Conservation (phyloP, 2,797 vertebrate genomes). For the Epinephelus awoara region DNA sequence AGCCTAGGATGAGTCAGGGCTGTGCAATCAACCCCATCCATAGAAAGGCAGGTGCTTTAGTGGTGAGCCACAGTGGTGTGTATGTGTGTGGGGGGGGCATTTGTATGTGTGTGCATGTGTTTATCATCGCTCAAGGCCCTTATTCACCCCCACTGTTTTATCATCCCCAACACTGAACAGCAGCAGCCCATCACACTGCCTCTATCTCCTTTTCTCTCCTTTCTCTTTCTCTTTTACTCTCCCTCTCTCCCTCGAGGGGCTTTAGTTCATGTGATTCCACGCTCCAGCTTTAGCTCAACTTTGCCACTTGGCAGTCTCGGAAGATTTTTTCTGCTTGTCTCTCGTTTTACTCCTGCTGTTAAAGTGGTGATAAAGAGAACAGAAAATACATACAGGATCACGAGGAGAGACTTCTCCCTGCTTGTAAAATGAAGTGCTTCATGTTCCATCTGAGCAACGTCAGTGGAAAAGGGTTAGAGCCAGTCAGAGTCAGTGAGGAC, state of each 20-base stretch:
- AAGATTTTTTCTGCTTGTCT: conserved; percentile 78
- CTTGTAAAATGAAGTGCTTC: conserved; percentile 74
- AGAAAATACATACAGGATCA: conserved; percentile 81
- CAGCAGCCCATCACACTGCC: conserved; percentile 78
- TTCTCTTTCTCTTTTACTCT: conserved; percentile 74
- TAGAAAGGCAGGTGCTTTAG: conserved; percentile 81
- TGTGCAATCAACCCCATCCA: conserved; percentile 81
- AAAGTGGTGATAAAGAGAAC: conserved; percentile 82
- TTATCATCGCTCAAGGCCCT: conserved; percentile 82
- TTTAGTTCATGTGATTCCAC: conserved; percentile 84
- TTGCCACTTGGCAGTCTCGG: conserved; percentile 82
- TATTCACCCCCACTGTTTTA: conserved; percentile 84
- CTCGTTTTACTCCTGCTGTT: conserved; percentile 80
- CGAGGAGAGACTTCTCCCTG: conserved; percentile 67
- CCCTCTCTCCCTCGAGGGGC: conserved; percentile 78
- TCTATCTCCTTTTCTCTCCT: conserved; percentile 71
- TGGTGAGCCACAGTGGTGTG: conserved; percentile 65
- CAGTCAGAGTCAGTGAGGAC: conserved; percentile 56
- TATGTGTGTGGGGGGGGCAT: conserved; percentile 48
- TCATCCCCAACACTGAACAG: conserved; percentile 81
- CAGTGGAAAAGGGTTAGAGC: conserved; percentile 59
- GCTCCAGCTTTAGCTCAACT: conserved; percentile 84
- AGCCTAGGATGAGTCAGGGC: conserved; percentile 87
- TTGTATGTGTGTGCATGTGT: conserved; percentile 70
- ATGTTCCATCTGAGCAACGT: conserved; percentile 65